Base-by-base conservation (phyloP, 1,140 invertebrate species). In the Rhynchophorus ferrugineus region DNA sequence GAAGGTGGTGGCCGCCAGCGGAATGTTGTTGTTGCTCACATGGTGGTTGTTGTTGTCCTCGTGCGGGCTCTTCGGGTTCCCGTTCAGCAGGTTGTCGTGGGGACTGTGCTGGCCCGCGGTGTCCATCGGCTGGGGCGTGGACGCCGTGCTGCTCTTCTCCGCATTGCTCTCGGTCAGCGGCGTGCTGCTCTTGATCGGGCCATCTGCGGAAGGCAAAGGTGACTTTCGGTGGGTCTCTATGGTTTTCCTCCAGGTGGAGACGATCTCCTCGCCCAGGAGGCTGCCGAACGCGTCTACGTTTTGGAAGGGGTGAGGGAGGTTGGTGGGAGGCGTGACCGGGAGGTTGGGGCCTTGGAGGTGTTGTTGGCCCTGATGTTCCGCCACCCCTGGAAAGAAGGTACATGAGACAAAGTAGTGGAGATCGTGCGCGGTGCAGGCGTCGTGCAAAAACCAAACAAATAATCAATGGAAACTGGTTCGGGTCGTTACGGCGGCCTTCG, bases 221-320 rank as follows among this genome's bases (percentile, higher is more conserved):
- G 80, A 76, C 57, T 78, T 77, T 54, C 48, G 50, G 33, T 59
- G 50, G 45, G 78, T 72, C 69, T 85, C 82, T 62, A 85, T 74
- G 59, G 78, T 79, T 61, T 82, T 77, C 65, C 84, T 76, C 83
- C 84, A 87, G 67, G 84, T 83, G 57, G 83, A 82, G 56, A 85
- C 83, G 58, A 87, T 83, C 68, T 87, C 84, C 70, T 87, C 83
- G 62, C 83, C 83, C 49, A 86, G 73, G 54, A 85, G 75, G 35
- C 78, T 78, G 61, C 81, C 80, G 67, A 83, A 84, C 19, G 78
- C 76, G 67, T 84, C 81, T 61, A 83, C 81, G 65, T 80, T 83
- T 69, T 82, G 80, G 21, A 81, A 76, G 44, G 77, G 72, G 34
- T 78, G 79, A 18, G 77, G 75, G 44, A 77, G 71, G 59, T 73